These are phyloP conservation scores for Asarcornis scutulata DNA, from an alignment of 2,113 vertebrate genomes.

Conservation along the genomic window DNA sequence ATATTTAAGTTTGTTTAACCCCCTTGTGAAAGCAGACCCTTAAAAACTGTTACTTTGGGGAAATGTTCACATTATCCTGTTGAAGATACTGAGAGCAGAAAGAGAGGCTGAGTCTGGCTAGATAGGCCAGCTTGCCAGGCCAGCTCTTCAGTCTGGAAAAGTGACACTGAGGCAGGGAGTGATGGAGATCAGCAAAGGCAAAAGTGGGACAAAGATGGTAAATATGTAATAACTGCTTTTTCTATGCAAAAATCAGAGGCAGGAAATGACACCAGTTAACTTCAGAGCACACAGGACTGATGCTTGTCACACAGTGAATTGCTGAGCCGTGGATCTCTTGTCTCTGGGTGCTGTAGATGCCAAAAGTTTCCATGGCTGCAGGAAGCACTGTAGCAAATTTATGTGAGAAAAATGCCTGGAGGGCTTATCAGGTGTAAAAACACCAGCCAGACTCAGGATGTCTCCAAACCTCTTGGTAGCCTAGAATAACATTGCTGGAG, in stretches of 20 bases:
- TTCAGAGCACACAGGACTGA: neutral
- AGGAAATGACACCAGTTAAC: constrained; percentile 33
- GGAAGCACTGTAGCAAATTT: neutral
- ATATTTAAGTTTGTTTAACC: neutral
- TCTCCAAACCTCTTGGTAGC: neutral
- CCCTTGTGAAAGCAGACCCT: neutral
- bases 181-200: neutral
- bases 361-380: neutral
- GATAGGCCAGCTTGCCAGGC: neutral
- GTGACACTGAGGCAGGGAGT: neutral
- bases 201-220: neutral
- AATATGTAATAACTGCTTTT: neutral
- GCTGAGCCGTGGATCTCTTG: neutral
- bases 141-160: neutral
- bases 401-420: neutral
- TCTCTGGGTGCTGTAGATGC: neutral
- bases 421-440: neutral
- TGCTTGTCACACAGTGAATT: neutral
- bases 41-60: neutral
- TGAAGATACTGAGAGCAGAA: neutral
- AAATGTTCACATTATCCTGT: neutral
- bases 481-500: neutral
- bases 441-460: neutral
- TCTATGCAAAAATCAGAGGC: neutral
- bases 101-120: neutral